These are phyloP conservation scores for Carcina quercana DNA, from an alignment of 2,888 invertebrate genomes.

Conservation along the genomic window DNA sequence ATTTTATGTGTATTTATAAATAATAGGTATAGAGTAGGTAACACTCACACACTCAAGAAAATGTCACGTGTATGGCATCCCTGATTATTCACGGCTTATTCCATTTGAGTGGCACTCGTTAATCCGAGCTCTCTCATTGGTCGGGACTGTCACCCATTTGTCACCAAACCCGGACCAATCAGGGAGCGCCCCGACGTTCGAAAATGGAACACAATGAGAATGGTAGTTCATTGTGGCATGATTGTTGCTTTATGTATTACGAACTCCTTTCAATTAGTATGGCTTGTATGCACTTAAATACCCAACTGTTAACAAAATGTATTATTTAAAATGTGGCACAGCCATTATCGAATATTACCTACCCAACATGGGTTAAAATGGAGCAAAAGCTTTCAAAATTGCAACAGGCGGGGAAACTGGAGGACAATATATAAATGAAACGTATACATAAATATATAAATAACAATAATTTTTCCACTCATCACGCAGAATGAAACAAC, in stretches of 20 bases:
- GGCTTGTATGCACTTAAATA: no score
- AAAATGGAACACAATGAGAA: conserved; percentile 52
- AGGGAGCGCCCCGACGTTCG: conserved; percentile 28
- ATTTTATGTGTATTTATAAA: no score
- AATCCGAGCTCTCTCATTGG: conserved; percentile 40
- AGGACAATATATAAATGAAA: conserved; percentile 2
- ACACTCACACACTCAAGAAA: conserved; percentile 9
- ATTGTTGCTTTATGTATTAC: conserved; percentile 43
- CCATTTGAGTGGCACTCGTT: conserved; percentile 25
- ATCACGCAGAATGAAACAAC: conserved; percentile 60
- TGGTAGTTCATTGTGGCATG: no score
- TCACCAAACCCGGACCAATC: conserved; percentile 66
- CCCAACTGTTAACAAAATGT: no score
- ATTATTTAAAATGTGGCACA: no score
- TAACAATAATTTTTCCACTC: conserved; percentile 58
- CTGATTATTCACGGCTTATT: conserved; percentile 37
- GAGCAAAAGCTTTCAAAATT: conserved; percentile 15
- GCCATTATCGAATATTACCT: no score
- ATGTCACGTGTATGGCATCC: conserved; percentile 23
- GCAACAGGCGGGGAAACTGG: conserved; percentile 24
- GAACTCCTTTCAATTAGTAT: no score
- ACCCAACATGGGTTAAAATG: no score
- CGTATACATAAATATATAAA: conserved; percentile 23
- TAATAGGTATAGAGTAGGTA: background rate
- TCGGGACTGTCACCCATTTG: conserved; percentile 65